These are phyloP conservation scores for Psilopogon haemacephalus DNA, from an alignment of 2,113 vertebrate genomes.

Conservation along the genomic window DNA sequence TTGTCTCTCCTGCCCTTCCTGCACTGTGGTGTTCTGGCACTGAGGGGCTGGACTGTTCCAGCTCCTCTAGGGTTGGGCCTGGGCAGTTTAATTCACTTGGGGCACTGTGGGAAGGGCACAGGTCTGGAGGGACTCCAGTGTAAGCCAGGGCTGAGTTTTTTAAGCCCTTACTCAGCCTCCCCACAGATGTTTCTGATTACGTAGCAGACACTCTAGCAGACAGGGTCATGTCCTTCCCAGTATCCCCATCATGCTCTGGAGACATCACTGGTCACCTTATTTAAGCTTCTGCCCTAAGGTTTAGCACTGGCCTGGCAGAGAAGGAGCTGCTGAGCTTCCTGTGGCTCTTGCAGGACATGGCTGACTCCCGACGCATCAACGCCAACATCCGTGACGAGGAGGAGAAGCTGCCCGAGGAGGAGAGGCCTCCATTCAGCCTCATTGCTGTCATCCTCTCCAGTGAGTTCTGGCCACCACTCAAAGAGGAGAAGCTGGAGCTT, in stretches of 20 bases:
- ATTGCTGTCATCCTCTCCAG: conserved; percentile 92
- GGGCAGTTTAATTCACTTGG: not conserved
- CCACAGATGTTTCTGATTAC: not conserved
- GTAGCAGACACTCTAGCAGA: not conserved
- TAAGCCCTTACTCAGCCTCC: not conserved
- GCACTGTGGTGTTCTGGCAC: not conserved
- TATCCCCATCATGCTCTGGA: not conserved
- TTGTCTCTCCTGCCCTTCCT: not conserved
- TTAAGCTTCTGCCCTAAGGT: not conserved
- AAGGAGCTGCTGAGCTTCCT: not conserved
- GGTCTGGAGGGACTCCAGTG: not conserved
- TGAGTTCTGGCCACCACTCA: conserved; percentile 96
- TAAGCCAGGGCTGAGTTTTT: not conserved
- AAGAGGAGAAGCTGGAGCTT: conserved; percentile 96
- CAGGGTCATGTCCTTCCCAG: rapidly evolving
- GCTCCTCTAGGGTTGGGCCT: not conserved
- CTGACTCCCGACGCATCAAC: conserved; percentile 93
- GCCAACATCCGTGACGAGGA: conserved; percentile 93
- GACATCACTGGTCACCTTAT: rapidly evolving
- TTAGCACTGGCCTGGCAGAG: not conserved
- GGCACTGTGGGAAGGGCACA: not conserved
- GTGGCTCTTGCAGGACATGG: conserved; percentile 85
- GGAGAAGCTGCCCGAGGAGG: conserved; percentile 82
- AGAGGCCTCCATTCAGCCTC: conserved; percentile 83
- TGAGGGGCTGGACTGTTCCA: not conserved